A percentile compares a stretch with the other conserved stretches of the same genome.
Evolutionary conservation across 2,797 vertebrate species (phyloP).

Genomic region (Phyllotis vaccarum): DNA sequence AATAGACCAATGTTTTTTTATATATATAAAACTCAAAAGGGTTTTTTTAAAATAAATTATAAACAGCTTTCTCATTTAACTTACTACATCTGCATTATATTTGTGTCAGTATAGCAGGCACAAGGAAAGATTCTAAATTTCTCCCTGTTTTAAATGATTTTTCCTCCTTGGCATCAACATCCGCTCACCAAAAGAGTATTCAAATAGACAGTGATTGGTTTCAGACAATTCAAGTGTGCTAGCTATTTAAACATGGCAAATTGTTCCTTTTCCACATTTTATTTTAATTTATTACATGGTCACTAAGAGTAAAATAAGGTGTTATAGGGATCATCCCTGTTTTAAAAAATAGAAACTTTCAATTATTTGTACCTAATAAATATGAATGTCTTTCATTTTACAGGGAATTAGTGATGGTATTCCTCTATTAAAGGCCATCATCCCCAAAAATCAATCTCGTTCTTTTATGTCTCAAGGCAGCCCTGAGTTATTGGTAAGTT

Average conservation of each 20-base stretch:
- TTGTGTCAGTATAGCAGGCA: background rate
- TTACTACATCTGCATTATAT: conserved; percentile 43
- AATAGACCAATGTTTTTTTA: conserved; percentile 25
- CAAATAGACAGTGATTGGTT: background rate
- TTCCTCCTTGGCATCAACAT: background rate
- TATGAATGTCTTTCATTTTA: conserved; percentile 69
- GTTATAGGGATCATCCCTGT: conserved; percentile 6
- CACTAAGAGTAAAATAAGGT: conserved; percentile 32
- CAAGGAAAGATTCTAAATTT: conserved; percentile 34
- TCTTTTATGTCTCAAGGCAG: conserved; percentile 98
- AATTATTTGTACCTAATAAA: conserved; percentile 50
- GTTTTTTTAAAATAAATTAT: conserved; percentile 41
- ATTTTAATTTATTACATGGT: conserved; percentile 26
- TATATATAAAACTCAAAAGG: conserved; percentile 25
- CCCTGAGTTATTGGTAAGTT: conserved; percentile 95
- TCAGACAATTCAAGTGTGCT: conserved; percentile 47
- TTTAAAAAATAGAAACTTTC: conserved; percentile 56
- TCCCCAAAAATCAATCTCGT: conserved; percentile 96
- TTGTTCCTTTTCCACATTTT: conserved; percentile 59
- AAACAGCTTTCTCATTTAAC: background rate
- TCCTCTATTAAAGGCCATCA: conserved; percentile 94
- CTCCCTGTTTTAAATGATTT: conserved; percentile 1
- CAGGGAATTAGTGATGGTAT: conserved; percentile 97
- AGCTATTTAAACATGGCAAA: background rate
- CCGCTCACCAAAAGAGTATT: background rate